Conservation (phyloP, 2,113 vertebrate genomes). For the Corythornis cristatus region DNA sequence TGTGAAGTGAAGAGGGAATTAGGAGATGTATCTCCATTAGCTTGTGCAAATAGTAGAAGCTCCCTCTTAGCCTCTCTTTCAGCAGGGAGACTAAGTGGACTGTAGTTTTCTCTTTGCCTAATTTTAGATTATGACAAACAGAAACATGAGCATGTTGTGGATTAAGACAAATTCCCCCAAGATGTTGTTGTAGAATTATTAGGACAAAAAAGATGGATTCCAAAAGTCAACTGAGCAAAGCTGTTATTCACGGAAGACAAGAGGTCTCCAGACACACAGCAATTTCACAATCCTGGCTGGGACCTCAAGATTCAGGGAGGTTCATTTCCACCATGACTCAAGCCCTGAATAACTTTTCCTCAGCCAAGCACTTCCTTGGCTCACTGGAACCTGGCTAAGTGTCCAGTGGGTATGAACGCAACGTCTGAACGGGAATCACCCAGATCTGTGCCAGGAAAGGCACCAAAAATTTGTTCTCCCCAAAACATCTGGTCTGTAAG, state of each 20-base stretch:
- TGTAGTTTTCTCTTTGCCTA: slow-evolving; percentile 23
- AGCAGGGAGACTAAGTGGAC: background rate
- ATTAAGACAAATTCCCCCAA: slow-evolving; percentile 47
- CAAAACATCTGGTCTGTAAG: background rate
- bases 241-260: background rate
- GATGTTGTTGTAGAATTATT: background rate
- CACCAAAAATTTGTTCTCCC: background rate
- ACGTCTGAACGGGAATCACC: background rate
- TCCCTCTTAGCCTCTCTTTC: background rate
- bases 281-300: slow-evolving; percentile 53
- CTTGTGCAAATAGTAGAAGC: slow-evolving; percentile 29
- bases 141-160: slow-evolving; percentile 16
- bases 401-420: rapidly evolving
- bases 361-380: slow-evolving; percentile 34
- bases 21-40: slow-evolving; percentile 43
- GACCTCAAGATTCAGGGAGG: background rate
- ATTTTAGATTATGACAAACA: background rate
- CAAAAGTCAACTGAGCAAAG: slow-evolving; percentile 20
- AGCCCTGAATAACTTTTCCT: background rate
- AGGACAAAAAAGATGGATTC: slow-evolving; percentile 16
- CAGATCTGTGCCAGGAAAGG: background rate
- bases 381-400: background rate
- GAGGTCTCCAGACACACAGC: background rate
- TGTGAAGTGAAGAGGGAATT: slow-evolving; percentile 6
- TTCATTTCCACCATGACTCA: slow-evolving; percentile 48